Percentiles rank a stretch among this genome's conserved stretches.
These are phyloP conservation scores for Chiroxiphia lanceolata DNA, from an alignment of 2,797 vertebrate species.

Conservation along the genomic window DNA sequence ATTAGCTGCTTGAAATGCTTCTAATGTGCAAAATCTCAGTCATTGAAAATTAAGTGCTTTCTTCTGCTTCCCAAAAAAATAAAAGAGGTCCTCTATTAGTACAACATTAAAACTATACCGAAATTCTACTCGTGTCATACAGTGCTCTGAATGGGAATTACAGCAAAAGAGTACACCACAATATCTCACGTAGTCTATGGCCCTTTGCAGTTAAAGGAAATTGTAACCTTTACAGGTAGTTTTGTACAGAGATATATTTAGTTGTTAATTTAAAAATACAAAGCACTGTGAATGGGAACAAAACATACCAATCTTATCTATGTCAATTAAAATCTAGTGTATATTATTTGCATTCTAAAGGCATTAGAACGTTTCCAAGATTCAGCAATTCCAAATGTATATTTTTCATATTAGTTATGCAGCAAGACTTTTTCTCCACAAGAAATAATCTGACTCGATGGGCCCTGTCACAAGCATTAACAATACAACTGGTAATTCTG, in stretches of 20 bases:
- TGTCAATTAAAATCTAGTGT: neutral
- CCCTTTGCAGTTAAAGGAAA: neutral
- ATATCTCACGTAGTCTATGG: neutral
- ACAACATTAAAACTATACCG: neutral
- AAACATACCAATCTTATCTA: neutral
- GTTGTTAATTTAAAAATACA: neutral
- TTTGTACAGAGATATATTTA: neutral
- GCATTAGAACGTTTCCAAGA: neutral
- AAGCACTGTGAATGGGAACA: neutral
- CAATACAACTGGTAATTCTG: neutral
- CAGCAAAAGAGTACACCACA: neutral
- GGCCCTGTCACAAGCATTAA: neutral
- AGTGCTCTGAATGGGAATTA: neutral
- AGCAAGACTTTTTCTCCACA: neutral
- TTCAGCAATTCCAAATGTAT: neutral
- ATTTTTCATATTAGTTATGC: neutral
- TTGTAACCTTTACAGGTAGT: neutral
- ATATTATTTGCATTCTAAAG: neutral
- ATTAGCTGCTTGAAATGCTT: slow-evolving; percentile 28
- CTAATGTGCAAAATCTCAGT: slow-evolving; percentile 52
- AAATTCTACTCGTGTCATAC: neutral
- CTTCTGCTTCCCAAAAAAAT: slow-evolving; percentile 46
- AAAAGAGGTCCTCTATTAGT: slow-evolving; percentile 8
- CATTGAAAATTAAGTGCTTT: slow-evolving; percentile 42
- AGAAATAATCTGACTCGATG: neutral